Base-by-base conservation (phyloP, 2,113 vertebrate species). In the Trogon surrucura region DNA sequence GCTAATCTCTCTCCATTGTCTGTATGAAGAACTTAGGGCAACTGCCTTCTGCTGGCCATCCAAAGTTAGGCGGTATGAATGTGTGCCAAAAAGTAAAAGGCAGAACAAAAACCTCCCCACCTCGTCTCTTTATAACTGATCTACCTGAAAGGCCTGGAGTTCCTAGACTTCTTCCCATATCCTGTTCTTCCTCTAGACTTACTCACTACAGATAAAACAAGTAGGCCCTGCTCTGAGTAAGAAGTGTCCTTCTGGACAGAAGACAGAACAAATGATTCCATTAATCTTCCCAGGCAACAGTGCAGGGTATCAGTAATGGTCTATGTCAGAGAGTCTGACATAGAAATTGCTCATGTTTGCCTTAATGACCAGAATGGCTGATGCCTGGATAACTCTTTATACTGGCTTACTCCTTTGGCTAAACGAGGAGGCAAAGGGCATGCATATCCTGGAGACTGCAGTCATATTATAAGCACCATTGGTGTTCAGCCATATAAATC, bases 141-240 rank as follows among this genome's bases (percentile, higher is more conserved):
- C 17, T 67, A 51, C 4, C 17, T 17, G 29, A 64, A 85, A 61
- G 23, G 32, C 17, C 10, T 50, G 34, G 11, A 61, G 19, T 9
- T 73, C 23, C 16, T 3, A 44, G 21, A 16, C 16, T 62, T 65
- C 25, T 66, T 80, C 13, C 20, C 10, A 2, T 36, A 62, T 7
- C 19, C 50, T 60, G 19, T 19, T 65, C 16, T 48, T 53, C 15
- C 13, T 61, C 13, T 44, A 64, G 26, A 56, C 17, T 65, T 36
- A 41, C 0, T 45, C 10, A 13, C 13, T 32, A 66, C 11, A 41
- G 6, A 23, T 11, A 53, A 47, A 74, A 20, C 0, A 0, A 50
- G 17, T 38, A 74, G 87, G 56, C 34, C 5, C 13, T 7, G 12
- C 30, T 71, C 53, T 21, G 6, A 71, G 10, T 47, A 56, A 82